A percentile compares a stretch with the other conserved stretches of the same genome.
Evolutionary conservation across 2,797 vertebrate genomes (phyloP).

Genomic region (Eulemur coronatus): DNA sequence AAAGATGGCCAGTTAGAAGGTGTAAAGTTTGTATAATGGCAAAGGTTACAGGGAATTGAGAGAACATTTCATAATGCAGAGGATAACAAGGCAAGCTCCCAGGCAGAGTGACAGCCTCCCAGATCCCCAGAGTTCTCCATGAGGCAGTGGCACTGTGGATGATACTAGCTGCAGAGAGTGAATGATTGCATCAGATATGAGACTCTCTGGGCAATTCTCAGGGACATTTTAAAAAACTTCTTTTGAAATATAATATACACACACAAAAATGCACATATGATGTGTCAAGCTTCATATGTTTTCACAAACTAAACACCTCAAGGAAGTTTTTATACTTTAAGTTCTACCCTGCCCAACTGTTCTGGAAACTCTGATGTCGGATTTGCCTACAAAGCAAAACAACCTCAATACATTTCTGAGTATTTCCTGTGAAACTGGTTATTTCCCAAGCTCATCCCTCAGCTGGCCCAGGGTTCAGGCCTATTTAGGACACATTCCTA

Average conservation of each 20-base stretch:
- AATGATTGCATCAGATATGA: neutral
- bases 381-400: neutral
- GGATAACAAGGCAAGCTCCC: neutral
- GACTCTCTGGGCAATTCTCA: neutral
- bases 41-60: neutral
- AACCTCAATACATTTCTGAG: neutral
- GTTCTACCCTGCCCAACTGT: neutral
- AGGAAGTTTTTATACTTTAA: neutral
- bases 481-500: neutral
- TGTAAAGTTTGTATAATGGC: neutral
- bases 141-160: neutral
- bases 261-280: neutral
- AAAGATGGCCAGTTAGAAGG: neutral
- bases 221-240: neutral
- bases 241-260: neutral
- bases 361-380: neutral
- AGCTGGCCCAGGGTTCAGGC: neutral
- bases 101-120: neutral
- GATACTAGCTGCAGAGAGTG: neutral
- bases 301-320: neutral
- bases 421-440: neutral
- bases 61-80: neutral
- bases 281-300: neutral
- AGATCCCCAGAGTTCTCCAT: neutral
- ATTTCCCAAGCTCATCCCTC: neutral